Evolutionary conservation across 1,140 invertebrate species (phyloP).

Genomic region (Tribolium madens): DNA sequence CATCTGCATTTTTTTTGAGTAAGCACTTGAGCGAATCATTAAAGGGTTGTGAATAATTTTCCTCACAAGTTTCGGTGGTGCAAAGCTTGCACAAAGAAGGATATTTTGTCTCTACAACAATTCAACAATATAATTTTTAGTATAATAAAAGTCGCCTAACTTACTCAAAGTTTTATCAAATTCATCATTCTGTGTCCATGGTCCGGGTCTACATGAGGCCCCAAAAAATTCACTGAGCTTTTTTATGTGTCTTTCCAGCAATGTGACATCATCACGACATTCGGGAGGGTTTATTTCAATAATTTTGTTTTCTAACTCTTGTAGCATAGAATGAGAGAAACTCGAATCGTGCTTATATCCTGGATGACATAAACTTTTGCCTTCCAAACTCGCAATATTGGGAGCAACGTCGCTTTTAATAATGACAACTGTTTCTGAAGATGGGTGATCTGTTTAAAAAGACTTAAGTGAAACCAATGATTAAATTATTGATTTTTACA

Average conservation of each 20-base stretch:
- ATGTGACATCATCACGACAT: conserved; percentile 60
- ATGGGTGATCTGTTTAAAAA: conserved; percentile 67
- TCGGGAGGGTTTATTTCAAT: conserved; percentile 53
- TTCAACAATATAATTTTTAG: conserved; percentile 44
- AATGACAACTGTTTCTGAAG: conserved; percentile 72
- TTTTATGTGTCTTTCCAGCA: conserved; percentile 70
- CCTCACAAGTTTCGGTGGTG: conserved; percentile 64
- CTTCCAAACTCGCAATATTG: conserved; percentile 66
- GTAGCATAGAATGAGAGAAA: conserved; percentile 72
- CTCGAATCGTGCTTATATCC: conserved; percentile 69
- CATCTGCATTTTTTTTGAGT: conserved; percentile 66
- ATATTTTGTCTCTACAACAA: conserved; percentile 67
- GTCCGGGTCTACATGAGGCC: conserved; percentile 75
- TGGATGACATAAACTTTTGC: conserved; percentile 73
- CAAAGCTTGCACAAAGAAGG: conserved; percentile 63
- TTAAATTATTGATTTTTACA: conserved; percentile 11
- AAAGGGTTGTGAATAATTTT: conserved; percentile 50
- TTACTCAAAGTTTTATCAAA: conserved; percentile 72
- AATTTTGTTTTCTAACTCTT: conserved; percentile 70
- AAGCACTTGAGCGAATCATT: conserved; percentile 69
- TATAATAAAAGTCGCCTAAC: no score
- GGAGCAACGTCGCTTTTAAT: conserved; percentile 64
- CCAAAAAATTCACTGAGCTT: conserved; percentile 71
- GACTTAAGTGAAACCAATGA: conserved; percentile 7
- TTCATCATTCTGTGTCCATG: conserved; percentile 70